Evolutionary conservation across 1,140 invertebrate genomes (phyloP).

Genomic region (Oncopodura yosiiana): DNA sequence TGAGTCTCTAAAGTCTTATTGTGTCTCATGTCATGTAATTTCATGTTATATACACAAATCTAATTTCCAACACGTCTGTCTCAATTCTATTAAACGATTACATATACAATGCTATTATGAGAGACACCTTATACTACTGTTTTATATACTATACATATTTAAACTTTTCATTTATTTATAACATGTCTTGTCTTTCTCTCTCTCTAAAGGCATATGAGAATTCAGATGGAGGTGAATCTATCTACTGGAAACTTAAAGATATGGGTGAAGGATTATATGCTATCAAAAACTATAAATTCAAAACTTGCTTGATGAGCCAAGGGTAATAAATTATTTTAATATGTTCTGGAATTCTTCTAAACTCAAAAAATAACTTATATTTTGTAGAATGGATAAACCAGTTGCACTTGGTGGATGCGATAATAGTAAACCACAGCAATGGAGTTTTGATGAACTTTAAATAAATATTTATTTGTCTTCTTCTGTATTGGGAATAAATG

Average conservation of each 20-base stretch:
- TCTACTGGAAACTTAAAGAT: conserved; percentile 12
- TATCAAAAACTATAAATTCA: conserved; percentile 12
- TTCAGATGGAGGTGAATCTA: conserved; percentile 5
- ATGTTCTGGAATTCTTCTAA: not conserved
- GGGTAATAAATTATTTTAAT: not conserved
- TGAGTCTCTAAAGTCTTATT: too few species aligned
- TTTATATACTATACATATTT: too few species aligned
- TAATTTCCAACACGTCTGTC: too few species aligned
- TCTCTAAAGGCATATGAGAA: too few species aligned
- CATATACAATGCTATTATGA: too few species aligned
- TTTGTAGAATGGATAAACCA: not conserved
- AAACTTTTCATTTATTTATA: not conserved
- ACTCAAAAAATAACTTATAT: not conserved
- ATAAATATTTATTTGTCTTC: too few species aligned
- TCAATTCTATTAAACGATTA: too few species aligned
- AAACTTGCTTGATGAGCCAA: conserved; percentile 15
- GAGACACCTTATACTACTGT: too few species aligned
- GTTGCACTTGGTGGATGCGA: conserved; percentile 3
- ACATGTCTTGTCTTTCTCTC: not conserved
- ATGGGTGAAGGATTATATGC: conserved; percentile 2
- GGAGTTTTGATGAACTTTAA: conserved; percentile 7
- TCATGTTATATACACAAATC: too few species aligned
- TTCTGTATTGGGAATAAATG: too few species aligned
- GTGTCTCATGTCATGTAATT: too few species aligned
- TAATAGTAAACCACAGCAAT: conserved; percentile 8